Evolutionary conservation across 2,888 invertebrate species (phyloP), one percentile per base, ranked within the genome.

Genomic region (Fragum sueziense): DNA sequence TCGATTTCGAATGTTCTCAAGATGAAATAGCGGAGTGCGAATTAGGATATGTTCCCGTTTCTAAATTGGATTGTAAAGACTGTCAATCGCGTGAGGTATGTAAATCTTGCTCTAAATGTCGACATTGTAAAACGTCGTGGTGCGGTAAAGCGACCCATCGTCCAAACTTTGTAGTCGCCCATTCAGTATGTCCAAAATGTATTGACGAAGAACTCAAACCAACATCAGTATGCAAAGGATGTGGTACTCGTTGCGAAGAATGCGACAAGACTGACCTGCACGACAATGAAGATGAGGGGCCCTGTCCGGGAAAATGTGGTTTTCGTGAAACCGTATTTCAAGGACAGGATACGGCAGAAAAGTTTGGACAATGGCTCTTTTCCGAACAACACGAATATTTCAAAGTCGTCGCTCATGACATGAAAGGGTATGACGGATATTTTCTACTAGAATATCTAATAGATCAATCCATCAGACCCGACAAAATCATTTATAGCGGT

Each of bases 401-500:
- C 27, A 82, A 67, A n/a, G 74, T 71, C 27, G 31, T 85, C 4
- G 75, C 76, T 14, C 82, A 80, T 57, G 80, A 82, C 52, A 72
- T 75, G 67, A 81, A 80, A 65, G 75, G 77, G 7, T 81, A 79
- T 61, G 83, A 85, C 33, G 73, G 75, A 6, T 76, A 77, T 34
- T 79, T 78, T 34, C 41, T 85, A 2, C 62, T 84, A 33, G 80
- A 84, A 67, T 80, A 79, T 47, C 62, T 86, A 1, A 77, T 82
- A 9, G 73, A 84, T 34, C 51, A 82, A 31, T 52, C 74, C 29
- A 70, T 82, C 47, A 27, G 74, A 54, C 80, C 75, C n/a, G 70
- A 70, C 68, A 77, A 71, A 20, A 75, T 81, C 17, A 54, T 77
- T 41, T 72, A 78, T 34, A 65, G 54, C 22, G 81, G 81, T 7